phyloP scores from a whole-genome alignment of 2,797 vertebrate species.

The Alauda arvensis region DNA sequence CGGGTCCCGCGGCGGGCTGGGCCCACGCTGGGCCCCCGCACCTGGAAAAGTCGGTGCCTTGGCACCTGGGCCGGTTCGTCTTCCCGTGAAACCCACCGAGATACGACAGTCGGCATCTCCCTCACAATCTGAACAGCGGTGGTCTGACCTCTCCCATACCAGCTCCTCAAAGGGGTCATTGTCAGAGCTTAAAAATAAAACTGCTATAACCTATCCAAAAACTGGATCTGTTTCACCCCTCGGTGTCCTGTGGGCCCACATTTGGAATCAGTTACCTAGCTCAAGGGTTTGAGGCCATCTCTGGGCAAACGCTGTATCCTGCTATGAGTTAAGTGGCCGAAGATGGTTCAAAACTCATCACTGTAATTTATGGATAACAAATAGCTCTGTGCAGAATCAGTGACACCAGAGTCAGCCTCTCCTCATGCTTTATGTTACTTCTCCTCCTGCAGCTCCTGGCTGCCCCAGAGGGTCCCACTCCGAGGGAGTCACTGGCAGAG shows the following conservation, averaged over 20 bases:
- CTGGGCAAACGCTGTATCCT: too few relatives aligned
- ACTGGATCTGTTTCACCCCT: rapidly evolving
- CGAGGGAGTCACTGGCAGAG: conserved; percentile 77
- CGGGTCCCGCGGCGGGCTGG: neutral
- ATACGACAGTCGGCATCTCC: rapidly evolving
- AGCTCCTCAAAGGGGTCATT: rapidly evolving
- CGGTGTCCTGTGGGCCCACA: rapidly evolving
- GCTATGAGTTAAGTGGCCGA: neutral
- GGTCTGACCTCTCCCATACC: neutral
- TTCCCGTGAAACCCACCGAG: rapidly evolving
- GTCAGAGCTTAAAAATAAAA: neutral
- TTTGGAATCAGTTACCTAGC: rapidly evolving
- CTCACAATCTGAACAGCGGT: rapidly evolving
- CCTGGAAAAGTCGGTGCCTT: neutral
- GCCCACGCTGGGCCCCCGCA: neutral
- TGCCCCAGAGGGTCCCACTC: conserved; percentile 37
- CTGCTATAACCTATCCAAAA: rapidly evolving
- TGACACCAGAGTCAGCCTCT: neutral
- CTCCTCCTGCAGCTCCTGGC: conserved; percentile 63
- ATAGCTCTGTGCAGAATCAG: neutral
- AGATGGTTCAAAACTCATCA: neutral
- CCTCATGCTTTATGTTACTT: neutral
- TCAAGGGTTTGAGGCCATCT: neutral
- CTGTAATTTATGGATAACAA: neutral
- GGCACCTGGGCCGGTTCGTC: rapidly evolving